Evolutionary conservation across 2,797 vertebrate genomes (phyloP).

Genomic region (Thamnophis elegans): DNA sequence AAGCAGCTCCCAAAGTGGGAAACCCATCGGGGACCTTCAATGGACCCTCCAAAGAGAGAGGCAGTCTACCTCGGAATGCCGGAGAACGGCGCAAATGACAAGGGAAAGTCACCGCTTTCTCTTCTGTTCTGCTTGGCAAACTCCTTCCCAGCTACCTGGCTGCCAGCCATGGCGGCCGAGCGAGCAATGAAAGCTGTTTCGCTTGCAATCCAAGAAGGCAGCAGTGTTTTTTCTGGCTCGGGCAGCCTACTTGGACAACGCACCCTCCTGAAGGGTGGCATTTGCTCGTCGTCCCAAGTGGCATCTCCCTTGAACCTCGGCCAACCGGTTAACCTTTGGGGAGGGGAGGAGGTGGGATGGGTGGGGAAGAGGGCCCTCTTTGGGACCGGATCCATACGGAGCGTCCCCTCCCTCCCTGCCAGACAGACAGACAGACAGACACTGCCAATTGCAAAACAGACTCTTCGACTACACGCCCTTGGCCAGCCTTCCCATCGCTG

Average conservation of each 20-base stretch:
- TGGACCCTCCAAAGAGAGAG: not conserved
- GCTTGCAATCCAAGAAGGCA: not conserved
- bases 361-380: not conserved
- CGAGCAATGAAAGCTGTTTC: not conserved
- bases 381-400: not conserved
- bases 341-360: not conserved
- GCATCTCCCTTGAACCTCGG: not conserved
- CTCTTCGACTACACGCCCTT: not conserved
- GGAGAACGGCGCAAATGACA: not conserved
- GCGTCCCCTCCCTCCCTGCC: not conserved
- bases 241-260: not conserved
- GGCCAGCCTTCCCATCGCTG: not conserved
- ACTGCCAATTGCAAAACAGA: not conserved
- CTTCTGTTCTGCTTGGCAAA: too few species aligned
- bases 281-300: too few species aligned
- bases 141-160: not conserved
- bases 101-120: not conserved
- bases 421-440: not conserved
- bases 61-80: not conserved
- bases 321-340: not conserved
- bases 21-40: not conserved
- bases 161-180: not conserved
- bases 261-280: fast-evolving
- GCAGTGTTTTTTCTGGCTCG: not conserved
- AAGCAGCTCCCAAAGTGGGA: not conserved